A percentile compares a stretch with the other conserved stretches of the same genome.
Evolutionary conservation across 2,113 vertebrate species (phyloP).

Genomic region (Cinclus mexicanus): DNA sequence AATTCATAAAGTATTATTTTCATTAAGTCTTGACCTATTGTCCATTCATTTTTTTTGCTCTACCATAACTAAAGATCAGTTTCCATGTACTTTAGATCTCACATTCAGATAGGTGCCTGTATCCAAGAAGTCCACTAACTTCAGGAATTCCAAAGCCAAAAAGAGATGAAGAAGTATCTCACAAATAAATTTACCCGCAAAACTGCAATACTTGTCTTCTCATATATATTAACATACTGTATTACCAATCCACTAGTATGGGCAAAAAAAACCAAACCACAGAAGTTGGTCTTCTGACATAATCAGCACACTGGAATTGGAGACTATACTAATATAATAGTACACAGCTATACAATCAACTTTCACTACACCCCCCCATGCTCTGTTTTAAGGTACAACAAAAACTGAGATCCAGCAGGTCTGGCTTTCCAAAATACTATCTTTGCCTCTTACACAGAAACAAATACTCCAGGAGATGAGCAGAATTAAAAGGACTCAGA

Average conservation of each 20-base stretch:
- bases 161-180: not conserved
- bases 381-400: not conserved
- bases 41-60: not conserved
- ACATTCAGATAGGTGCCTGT: not conserved
- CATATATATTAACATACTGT: not conserved
- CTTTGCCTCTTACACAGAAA: not conserved
- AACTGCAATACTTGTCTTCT: not conserved
- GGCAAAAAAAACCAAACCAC: fast-evolving
- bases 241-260: not conserved
- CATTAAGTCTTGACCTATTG: not conserved
- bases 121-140: not conserved
- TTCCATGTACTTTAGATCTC: not conserved
- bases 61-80: not conserved
- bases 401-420: not conserved
- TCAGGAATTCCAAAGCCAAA: not conserved
- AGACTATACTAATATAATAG: not conserved
- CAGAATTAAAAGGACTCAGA: not conserved
- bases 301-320: not conserved
- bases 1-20: not conserved
- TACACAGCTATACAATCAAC: not conserved
- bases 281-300: not conserved
- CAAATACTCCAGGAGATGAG: not conserved
- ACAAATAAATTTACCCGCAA: not conserved
- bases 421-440: not conserved
- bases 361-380: not conserved